Base-by-base conservation (phyloP, 2,888 invertebrate species). In the Megamerina dolium region DNA sequence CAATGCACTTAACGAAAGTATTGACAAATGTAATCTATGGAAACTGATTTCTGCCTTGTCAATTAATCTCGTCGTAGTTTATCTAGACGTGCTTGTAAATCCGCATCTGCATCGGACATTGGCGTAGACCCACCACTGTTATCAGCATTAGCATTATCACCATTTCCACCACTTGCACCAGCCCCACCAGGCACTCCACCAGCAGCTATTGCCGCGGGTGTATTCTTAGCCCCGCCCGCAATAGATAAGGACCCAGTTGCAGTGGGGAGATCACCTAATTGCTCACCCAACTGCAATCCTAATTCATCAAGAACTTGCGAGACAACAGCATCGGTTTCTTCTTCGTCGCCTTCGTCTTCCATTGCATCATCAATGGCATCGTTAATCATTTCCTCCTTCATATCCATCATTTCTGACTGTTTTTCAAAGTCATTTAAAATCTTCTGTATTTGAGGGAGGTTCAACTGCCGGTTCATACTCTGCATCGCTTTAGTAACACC, bases 361-460 rank as follows among this genome's bases (percentile, higher is more conserved):
- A 99, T 94, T 1, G 97, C 99, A 75, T 99, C 99, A 71, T 99
- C 99, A 64, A 99, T 97, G 37, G 94, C 96, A 73, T 99, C 99
- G 68, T 92, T 95, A 85, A 99, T 99, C 81, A 99, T 93, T 74
- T 99, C 99, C 71, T 99, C 97, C 69, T 99, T 99, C 97, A 99
- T 99, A 68, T 99, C 97, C 99, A 99, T 99, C 42, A 99, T 95
- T 74, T 99, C 97, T 0, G 94, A 92, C 70, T 99, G 97, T 66
- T 96, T 97, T 73, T 99, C 99, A 74, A 99, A 99, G 66, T 97
- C 96, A 75, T 90, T 84, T 56, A 90, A 78, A 55, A 99, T 99
- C 67, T 90, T 88, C 73, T 99, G 97, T 64, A 99, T 99, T 76
- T 99, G 96, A 9, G 99, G 99, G 72, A 99, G 78, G 75, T 99